Base-by-base conservation (phyloP, 2,888 invertebrate genomes). In the Ctena decussata region DNA sequence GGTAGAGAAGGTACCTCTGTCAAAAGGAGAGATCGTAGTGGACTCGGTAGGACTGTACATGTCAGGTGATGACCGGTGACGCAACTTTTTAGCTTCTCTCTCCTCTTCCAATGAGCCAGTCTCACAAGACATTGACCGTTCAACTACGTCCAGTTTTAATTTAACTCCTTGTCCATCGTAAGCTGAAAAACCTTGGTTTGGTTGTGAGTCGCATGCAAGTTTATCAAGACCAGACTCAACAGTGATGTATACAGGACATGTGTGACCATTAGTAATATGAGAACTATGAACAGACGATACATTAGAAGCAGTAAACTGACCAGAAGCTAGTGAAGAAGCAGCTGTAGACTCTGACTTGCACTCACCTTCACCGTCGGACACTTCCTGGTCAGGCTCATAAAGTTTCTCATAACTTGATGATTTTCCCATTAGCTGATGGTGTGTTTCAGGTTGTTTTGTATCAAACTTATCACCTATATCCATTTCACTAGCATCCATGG, bases 401-500 rank as follows among this genome's bases (percentile, higher is more conserved):
- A 94, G 90, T 49, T 93, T 90, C 87, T 95, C 94, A 85, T 92
- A 95, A 81, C 94, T 94, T 60, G 94, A 94, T 11, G 93, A 89
- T 44, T 87, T 87, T 37, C 92, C 93, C 49, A 86, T 77, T 21
- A 89, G 75, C 60, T 89, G 84, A 73, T 93, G 89, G 77, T 94
- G 92, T 27, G 86, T 77, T 72, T 94, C 93, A 8, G 89, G 84
- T 72, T 94, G 95, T 74, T 92, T 92, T 57, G 93, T 93, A 79
- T 93, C 94, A 86, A 94, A 93, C 39, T 90, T 89, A 80, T 93
- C 94, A 27, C 95, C 96, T 46, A 94, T 93, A 60, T 94, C 94
- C 44, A 92, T 85, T 77, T 92, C 91, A 81, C 90, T 91, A 8
- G 90, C 91, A 77, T 91, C 92, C 84, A 90, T 84, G 30, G 91